Evolutionary conservation across 1,140 invertebrate genomes (phyloP).

Genomic region (Octopus bimaculoides): DNA sequence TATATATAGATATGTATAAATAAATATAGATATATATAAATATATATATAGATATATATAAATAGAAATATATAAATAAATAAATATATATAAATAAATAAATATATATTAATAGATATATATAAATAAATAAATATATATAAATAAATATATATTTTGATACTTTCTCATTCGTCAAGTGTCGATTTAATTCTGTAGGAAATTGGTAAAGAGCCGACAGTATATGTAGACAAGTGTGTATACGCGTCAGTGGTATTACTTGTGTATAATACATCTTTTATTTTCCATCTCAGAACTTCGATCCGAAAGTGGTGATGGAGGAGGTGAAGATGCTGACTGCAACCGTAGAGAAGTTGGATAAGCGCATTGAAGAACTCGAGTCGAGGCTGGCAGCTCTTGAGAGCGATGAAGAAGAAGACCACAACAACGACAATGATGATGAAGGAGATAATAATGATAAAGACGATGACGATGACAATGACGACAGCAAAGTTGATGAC

Average conservation of each 20-base stretch:
- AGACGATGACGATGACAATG: too few species aligned
- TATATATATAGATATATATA: not conserved
- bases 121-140: not conserved
- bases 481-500: too few species aligned
- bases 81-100: not conserved
- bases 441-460: too few species aligned
- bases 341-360: slow-evolving; percentile 24
- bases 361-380: slow-evolving; percentile 27
- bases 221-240: not conserved
- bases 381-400: slow-evolving; percentile 20
- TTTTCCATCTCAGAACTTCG: slow-evolving; percentile 9
- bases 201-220: too few species aligned
- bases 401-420: slow-evolving; percentile 1
- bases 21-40: not conserved
- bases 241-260: not conserved
- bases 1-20: not conserved
- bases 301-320: slow-evolving; percentile 22
- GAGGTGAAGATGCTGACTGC: slow-evolving; percentile 26
- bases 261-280: not conserved
- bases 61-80: not conserved
- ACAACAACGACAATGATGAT: not conserved
- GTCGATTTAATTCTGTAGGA: too few species aligned
- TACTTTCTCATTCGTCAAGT: not conserved
- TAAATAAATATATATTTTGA: not conserved
- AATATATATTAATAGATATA: slow-evolving; percentile 14